Evolutionary conservation across 2,113 vertebrate genomes (phyloP), one percentile per base, ranked within the genome.

Genomic region (Canis aureus): DNA sequence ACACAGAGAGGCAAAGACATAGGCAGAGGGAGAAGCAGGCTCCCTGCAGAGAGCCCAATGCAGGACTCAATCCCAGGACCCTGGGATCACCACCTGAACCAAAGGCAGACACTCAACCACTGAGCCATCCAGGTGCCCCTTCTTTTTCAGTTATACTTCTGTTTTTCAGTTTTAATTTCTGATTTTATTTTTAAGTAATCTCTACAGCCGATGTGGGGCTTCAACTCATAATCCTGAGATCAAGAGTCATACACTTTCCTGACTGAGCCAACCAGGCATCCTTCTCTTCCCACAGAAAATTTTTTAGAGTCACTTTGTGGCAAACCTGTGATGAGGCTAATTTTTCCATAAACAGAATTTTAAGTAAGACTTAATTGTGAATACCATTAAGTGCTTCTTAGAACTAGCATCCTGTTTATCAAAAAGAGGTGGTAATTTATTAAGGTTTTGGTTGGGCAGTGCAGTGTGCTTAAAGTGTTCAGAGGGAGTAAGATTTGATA

Each of bases 321-420:
- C 25, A 76, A 85, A 89, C 25, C 57, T 9, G 0, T 89, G 92
- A 97, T 94, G 84, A 95, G 17, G 66, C 59, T 96, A 89, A 82
- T 66, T 82, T 59, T 78, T 86, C 55, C 66, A 92, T 64, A 78
- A 89, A 59, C 59, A 90, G 0, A 86, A 53, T 89, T 91, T 92
- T 86, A 86, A 35, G 35, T 83, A 82, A 59, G 49, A 78, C 83
- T 86, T 78, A 96, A 98, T 66, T 97, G 0, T 51, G 76, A 43
- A 86, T 97, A 43, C 67, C 82, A 97, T 96, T 92, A 97, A 95
- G 11, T 92, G 38, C 89, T 97, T 96, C 83, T 92, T 89, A 82
- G 83, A 98, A 97, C 93, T 98, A 96, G 80, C 90, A 96, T 98
- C 62, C 81, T 85, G 73, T 51, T 97, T 95, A 38, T 85, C 62